phyloP scores from a whole-genome alignment of 2,797 vertebrate genomes.

The Squalus acanthias region DNA sequence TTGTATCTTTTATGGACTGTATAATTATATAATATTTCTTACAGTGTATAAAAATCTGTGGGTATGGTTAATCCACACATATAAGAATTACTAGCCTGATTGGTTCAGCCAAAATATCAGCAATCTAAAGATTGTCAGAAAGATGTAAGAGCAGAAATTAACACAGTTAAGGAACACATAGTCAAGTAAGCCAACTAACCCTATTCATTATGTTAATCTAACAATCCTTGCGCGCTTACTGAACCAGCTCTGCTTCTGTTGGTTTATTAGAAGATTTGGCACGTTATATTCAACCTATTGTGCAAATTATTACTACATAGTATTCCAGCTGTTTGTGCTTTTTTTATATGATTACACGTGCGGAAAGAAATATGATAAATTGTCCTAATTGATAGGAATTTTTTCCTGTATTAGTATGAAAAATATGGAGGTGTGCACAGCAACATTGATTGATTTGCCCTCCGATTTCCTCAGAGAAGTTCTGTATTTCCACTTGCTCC shows the following conservation, averaged over 20 bases:
- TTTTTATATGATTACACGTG: not conserved
- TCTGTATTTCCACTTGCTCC: not conserved
- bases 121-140: not conserved
- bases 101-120: not conserved
- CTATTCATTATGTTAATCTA: not conserved
- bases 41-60: not conserved
- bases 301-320: not conserved
- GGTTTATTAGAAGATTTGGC: not conserved
- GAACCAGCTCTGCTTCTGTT: not conserved
- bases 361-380: not conserved
- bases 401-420: not conserved
- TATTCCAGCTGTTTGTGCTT: not conserved
- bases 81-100: not conserved
- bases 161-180: not conserved
- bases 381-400: not conserved
- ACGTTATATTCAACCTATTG: not conserved
- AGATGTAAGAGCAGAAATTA: not conserved
- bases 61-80: not conserved
- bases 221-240: not conserved
- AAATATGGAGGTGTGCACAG: not conserved
- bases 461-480: not conserved
- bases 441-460: not conserved
- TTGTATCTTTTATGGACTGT: not conserved
- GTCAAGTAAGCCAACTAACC: not conserved
- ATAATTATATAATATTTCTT: not conserved